Conservation (phyloP, 2,888 invertebrate species). For the Chrysina gloriosa region DNA sequence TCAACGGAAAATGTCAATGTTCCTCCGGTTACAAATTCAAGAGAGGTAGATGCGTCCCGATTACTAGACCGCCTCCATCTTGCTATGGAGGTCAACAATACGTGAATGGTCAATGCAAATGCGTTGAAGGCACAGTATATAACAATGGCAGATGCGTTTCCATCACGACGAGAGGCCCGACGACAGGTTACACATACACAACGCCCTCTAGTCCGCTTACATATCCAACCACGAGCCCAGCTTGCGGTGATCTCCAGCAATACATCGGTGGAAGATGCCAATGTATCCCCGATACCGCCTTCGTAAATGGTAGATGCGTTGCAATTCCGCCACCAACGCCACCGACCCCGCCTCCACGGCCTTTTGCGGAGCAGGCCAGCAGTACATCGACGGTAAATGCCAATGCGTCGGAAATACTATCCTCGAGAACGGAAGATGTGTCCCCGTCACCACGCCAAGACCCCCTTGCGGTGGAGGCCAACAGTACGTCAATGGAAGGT, state of each 20-base stretch:
- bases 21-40: too few species aligned
- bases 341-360: slow-evolving; percentile 24
- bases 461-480: slow-evolving; percentile 14
- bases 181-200: too few species aligned
- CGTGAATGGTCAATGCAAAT: slow-evolving; percentile 12
- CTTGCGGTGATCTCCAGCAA: neutral
- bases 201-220: too few species aligned
- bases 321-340: too few species aligned
- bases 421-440: slow-evolving; percentile 5
- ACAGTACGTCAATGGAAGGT: slow-evolving; percentile 31
- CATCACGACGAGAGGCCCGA: slow-evolving; percentile 4
- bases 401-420: slow-evolving; percentile 4
- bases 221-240: too few species aligned
- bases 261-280: slow-evolving; percentile 29
- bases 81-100: slow-evolving; percentile 5
- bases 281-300: slow-evolving; percentile 17
- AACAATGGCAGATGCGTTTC: slow-evolving; percentile 23
- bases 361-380: neutral
- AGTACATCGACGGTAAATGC: slow-evolving; percentile 31
- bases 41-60: slow-evolving; percentile 25
- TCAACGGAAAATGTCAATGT: too few species aligned
- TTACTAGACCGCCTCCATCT: slow-evolving; percentile 23
- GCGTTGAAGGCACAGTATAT: neutral
- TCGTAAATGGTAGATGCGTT: slow-evolving; percentile 32
- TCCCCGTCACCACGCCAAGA: slow-evolving; percentile 10